Evolutionary conservation across 2,888 invertebrate species (phyloP).

Genomic region (Ennomos erosarius): DNA sequence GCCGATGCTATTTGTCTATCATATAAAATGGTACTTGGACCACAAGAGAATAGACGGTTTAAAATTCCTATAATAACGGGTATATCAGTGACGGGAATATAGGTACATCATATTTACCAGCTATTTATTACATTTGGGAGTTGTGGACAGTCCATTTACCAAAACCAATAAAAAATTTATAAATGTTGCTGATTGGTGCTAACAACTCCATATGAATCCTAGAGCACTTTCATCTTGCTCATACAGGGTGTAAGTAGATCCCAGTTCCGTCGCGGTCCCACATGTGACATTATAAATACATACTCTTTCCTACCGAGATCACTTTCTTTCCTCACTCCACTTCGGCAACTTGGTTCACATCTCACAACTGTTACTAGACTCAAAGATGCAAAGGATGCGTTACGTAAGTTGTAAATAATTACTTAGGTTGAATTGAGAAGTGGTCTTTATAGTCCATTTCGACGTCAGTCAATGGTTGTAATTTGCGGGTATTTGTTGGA

Average conservation of each 20-base stretch:
- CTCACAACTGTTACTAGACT: conserved; percentile 6
- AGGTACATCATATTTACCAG: too few relatives aligned
- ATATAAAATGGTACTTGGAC: too few relatives aligned
- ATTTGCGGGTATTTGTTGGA: not conserved
- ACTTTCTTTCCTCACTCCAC: conserved; percentile 62
- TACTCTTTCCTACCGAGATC: conserved; percentile 39
- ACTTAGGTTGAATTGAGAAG: conserved; percentile 2
- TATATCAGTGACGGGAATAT: too few relatives aligned
- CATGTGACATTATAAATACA: conserved; percentile 43
- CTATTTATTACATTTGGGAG: too few relatives aligned
- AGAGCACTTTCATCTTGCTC: conserved; percentile 53
- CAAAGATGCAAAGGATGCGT: conserved; percentile 58
- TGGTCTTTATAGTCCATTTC: conserved; percentile 16
- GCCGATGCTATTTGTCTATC: too few relatives aligned
- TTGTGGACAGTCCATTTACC: too few relatives aligned
- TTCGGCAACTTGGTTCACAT: conserved; percentile 36
- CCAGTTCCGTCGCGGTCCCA: conserved; percentile 52
- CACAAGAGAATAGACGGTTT: too few relatives aligned
- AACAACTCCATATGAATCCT: conserved; percentile 50
- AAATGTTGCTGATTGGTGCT: not conserved
- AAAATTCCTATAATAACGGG: too few relatives aligned
- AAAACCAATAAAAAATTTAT: too few relatives aligned
- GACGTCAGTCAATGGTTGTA: conserved; percentile 11
- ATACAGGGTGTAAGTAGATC: conserved; percentile 54
- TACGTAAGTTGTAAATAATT: conserved; percentile 58